A percentile compares a stretch with the other conserved stretches of the same genome.
These are phyloP conservation scores for Diarsia mendica DNA, from an alignment of 2,888 invertebrate genomes.

Conservation along the genomic window DNA sequence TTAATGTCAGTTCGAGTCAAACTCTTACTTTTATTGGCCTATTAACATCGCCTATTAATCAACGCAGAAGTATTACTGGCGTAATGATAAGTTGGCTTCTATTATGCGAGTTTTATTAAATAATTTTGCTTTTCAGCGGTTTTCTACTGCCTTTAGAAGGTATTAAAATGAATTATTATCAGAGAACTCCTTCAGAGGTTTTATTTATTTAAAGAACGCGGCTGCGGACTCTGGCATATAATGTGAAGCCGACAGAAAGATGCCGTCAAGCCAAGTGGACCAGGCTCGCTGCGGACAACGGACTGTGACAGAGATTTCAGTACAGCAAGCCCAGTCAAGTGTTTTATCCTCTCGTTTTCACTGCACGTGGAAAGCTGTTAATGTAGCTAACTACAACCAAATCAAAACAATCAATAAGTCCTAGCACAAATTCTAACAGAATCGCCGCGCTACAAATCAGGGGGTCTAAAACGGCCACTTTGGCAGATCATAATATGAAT, in stretches of 20 bases:
- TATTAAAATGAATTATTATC: neutral
- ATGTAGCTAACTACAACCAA: neutral
- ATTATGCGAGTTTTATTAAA: slow-evolving; percentile 31
- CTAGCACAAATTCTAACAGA: slow-evolving; percentile 3
- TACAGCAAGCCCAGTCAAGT: too few species aligned
- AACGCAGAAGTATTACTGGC: slow-evolving; percentile 41
- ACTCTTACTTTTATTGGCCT: slow-evolving; percentile 58
- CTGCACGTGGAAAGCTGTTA: neutral
- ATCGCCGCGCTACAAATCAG: slow-evolving; percentile 19
- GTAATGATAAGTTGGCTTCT: slow-evolving; percentile 37
- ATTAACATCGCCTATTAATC: slow-evolving; percentile 57
- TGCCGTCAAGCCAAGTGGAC: neutral
- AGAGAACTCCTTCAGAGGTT: neutral
- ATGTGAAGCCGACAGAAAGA: neutral
- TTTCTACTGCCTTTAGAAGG: neutral
- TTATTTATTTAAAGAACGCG: too few species aligned
- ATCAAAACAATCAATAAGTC: neutral
- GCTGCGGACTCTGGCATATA: neutral
- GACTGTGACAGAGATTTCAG: neutral
- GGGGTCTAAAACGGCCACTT: too few species aligned
- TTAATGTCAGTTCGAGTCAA: slow-evolving; percentile 52
- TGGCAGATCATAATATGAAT: too few species aligned
- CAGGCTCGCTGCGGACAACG: neutral
- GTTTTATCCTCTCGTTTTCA: neutral
- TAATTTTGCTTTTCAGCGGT: neutral